These are phyloP conservation scores for Phocoena phocoena DNA, from an alignment of 2,113 vertebrate genomes.

Conservation along the genomic window DNA sequence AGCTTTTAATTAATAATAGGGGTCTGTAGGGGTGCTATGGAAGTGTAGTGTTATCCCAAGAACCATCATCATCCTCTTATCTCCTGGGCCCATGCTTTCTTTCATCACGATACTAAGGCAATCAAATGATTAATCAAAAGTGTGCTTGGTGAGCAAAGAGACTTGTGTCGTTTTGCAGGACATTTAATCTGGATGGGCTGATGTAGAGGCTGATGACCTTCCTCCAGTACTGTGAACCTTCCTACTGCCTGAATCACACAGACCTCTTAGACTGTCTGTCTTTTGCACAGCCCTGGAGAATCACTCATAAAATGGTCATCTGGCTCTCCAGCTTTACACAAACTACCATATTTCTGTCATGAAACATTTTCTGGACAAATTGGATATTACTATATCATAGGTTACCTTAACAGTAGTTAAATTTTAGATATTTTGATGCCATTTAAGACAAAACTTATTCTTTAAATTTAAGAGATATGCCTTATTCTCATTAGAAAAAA, in stretches of 20 bases:
- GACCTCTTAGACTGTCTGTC: not conserved
- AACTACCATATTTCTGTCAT: not conserved
- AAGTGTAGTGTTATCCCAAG: not conserved
- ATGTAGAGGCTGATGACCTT: not conserved
- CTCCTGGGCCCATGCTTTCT: not conserved
- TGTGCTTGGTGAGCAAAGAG: not conserved
- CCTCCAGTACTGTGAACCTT: not conserved
- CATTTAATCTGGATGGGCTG: not conserved
- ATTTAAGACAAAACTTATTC: not conserved
- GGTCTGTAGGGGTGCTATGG: not conserved
- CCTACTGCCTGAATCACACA: not conserved
- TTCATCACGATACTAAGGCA: not conserved
- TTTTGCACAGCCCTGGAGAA: not conserved
- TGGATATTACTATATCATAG: not conserved
- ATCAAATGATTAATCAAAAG: slow-evolving; percentile 19
- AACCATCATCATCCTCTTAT: not conserved
- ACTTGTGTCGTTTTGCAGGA: not conserved
- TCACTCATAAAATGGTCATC: not conserved
- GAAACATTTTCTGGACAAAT: not conserved
- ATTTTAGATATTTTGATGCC: not conserved
- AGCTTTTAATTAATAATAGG: not conserved
- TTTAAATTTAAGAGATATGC: not conserved
- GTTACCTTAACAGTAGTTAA: not conserved
- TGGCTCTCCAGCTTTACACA: not conserved
- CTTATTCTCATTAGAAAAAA: not conserved